phyloP scores from a whole-genome alignment of 2,113 vertebrate genomes.

The Montifringilla adamsi region DNA sequence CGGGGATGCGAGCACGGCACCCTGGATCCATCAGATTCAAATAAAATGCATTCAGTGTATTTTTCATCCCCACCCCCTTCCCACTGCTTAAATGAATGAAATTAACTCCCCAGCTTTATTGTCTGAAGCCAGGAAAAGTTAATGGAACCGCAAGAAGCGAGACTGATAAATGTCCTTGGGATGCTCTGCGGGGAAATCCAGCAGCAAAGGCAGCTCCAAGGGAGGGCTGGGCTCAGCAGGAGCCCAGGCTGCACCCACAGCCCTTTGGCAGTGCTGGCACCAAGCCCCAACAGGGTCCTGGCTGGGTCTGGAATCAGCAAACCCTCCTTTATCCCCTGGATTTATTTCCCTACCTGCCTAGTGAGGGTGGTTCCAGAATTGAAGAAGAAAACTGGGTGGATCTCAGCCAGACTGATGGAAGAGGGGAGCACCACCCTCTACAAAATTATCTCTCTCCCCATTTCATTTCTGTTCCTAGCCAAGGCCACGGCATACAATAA shows the following conservation, averaged over 20 bases:
- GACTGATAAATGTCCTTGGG: neutral
- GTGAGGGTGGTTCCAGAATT: neutral
- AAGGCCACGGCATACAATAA: neutral
- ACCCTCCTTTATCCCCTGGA: neutral
- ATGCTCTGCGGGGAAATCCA: neutral
- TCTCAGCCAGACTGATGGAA: neutral
- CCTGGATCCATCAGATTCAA: neutral
- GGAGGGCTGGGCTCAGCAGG: neutral
- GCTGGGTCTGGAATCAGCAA: neutral
- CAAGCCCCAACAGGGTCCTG: accelerated
- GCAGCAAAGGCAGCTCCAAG: neutral
- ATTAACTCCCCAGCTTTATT: conserved; percentile 23
- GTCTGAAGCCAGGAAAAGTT: conserved; percentile 47
- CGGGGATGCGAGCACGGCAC: accelerated
- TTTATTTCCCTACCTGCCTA: neutral
- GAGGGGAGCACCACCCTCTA: neutral
- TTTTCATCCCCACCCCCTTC: neutral
- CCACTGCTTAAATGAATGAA: conserved; percentile 20
- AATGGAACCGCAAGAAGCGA: neutral
- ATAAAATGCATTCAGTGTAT: neutral
- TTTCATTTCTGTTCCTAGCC: neutral
- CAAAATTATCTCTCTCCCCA: neutral
- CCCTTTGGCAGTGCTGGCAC: neutral
- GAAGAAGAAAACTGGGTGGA: neutral
- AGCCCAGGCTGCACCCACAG: neutral